Conservation (phyloP, 2,113 vertebrate genomes). For the Morphnarchus princeps region DNA sequence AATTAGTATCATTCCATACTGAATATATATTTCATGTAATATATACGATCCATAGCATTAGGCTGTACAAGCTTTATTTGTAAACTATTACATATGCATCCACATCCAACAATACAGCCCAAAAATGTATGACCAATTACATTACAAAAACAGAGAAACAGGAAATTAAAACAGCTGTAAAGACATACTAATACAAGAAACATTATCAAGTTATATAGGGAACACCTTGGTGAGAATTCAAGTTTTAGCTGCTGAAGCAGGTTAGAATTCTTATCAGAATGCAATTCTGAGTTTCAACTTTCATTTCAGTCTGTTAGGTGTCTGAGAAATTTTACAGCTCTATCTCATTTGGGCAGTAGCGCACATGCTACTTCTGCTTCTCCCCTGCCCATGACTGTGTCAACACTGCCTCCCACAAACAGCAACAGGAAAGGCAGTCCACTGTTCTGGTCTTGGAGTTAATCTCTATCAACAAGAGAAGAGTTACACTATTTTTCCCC, state of each 20-base stretch:
- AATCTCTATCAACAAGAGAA: not conserved
- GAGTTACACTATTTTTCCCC: not conserved
- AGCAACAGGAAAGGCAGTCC: not conserved
- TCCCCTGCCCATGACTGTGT: accelerated
- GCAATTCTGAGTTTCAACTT: not conserved
- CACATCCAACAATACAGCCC: not conserved
- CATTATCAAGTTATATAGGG: not conserved
- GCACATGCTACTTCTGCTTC: not conserved
- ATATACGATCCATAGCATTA: not conserved
- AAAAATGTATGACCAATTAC: accelerated
- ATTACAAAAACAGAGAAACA: not conserved
- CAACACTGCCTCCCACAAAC: not conserved
- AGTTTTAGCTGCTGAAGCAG: not conserved
- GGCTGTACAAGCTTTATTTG: not conserved
- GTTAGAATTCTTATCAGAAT: not conserved
- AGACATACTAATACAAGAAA: not conserved
- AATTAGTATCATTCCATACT: not conserved
- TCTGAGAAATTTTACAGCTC: not conserved
- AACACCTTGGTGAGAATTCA: not conserved
- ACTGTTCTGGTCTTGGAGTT: not conserved
- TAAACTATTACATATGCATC: not conserved
- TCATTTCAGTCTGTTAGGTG: not conserved
- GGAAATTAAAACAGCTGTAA: not conserved
- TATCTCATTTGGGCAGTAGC: not conserved
- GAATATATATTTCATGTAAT: not conserved